Percentiles rank a stretch among this genome's conserved stretches.
Conservation (phyloP, 2,888 invertebrate species). For the Andrena trimmerana region DNA sequence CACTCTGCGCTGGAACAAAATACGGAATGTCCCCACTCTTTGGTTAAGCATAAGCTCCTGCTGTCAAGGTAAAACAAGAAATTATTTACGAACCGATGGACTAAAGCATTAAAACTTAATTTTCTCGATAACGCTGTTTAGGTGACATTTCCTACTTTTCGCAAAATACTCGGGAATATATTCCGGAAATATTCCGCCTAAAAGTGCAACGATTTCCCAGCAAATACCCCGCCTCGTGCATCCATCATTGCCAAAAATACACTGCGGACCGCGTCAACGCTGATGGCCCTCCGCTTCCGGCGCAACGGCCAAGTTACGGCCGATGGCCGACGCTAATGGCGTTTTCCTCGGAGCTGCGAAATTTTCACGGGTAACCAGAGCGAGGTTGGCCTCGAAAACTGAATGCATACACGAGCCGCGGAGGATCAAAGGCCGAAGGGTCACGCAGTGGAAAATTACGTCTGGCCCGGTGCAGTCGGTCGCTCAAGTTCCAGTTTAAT, state of each 20-base stretch:
- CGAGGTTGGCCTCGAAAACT: conserved; percentile 16
- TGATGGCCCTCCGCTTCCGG: not conserved
- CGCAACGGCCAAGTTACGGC: not conserved
- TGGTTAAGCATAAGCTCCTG: no score
- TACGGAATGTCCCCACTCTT: no score
- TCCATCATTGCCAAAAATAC: conserved; percentile 3
- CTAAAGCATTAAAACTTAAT: no score
- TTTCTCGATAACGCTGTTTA: no score
- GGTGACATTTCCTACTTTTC: no score
- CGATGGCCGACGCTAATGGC: conserved; percentile 11
- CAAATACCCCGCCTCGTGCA: not conserved
- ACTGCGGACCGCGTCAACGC: not conserved
- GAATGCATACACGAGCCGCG: conserved; percentile 31
- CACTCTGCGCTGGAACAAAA: no score
- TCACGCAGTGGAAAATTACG: conserved; percentile 72
- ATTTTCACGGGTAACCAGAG: conserved; percentile 34
- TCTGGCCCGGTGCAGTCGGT: conserved; percentile 61
- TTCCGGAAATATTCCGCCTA: no score
- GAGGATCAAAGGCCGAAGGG: conserved; percentile 65
- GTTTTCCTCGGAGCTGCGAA: conserved; percentile 31
- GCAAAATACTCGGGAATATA: no score
- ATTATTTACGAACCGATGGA: no score
- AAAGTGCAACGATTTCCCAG: not conserved
- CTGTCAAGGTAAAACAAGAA: no score
- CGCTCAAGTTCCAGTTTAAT: conserved; percentile 74